Conservation (phyloP, 2,888 invertebrate genomes). For the Hypercompe scribonia region DNA sequence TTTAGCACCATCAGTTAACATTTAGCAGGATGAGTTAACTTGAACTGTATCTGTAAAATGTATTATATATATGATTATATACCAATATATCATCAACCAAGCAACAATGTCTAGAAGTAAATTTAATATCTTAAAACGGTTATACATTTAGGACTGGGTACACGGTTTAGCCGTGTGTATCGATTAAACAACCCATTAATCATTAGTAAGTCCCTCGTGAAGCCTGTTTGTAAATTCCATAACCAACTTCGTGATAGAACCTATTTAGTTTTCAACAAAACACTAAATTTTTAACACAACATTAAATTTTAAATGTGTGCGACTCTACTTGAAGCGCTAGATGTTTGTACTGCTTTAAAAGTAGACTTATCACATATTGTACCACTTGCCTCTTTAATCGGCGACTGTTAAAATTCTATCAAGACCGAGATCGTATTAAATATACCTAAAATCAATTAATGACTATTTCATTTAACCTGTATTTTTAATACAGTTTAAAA, state of each 20-base stretch:
- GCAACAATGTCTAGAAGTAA: neutral
- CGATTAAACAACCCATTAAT: constrained; percentile 21
- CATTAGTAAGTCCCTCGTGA: constrained; percentile 16
- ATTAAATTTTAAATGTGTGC: constrained; percentile 22
- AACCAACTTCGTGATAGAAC: constrained; percentile 11
- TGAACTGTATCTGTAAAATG: no score
- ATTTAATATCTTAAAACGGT: constrained; percentile 15
- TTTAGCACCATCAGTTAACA: no score
- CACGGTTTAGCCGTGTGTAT: constrained; percentile 13
- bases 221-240: constrained; percentile 18
- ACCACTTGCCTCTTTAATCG: constrained; percentile 35
- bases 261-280: constrained; percentile 15
- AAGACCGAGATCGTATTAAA: constrained; percentile 49
- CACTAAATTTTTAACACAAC: constrained; percentile 12
- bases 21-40: no score
- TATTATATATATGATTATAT: no score
- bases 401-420: constrained; percentile 65
- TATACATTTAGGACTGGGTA: constrained; percentile 6
- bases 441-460: constrained; percentile 45
- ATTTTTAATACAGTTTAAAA: constrained; percentile 29
- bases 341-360: no score
- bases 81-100: neutral
- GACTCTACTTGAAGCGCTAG: no score
- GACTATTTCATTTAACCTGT: constrained; percentile 60
- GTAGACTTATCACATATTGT: constrained; percentile 57